Base-by-base conservation (phyloP, 2,888 invertebrate genomes). In the Panopea generosa region DNA sequence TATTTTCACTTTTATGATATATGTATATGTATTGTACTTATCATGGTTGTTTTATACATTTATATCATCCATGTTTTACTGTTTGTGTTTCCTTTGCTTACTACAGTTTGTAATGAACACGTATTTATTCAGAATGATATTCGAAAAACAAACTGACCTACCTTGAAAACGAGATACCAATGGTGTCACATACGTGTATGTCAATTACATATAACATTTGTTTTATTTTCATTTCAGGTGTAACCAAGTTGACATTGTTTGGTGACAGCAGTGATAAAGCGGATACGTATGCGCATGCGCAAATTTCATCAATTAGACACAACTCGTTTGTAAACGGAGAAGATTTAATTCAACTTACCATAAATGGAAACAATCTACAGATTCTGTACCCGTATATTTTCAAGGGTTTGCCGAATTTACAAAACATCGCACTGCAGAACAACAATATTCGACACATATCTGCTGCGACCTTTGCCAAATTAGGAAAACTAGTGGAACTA, bases 371-470 rank as follows among this genome's bases (percentile, higher is more conserved):
- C 59, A 78, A 83, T 50, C 67, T 85, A 7, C 68, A 79, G 7
- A 84, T 84, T 11, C 33, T 85, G 20, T 84, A 84, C 50, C 85
- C 85, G 4, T 84, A 72, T 49, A 80, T 80, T 2, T 85, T 85
- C 45, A 68, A 76, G 18, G 73, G 76, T 29, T 45, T 85, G 2
- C 62, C 73, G 16, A 75, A 52, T 20, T 70, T 85, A 4, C 56
- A 76, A 20, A 59, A 83, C 53, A 53, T 85, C 14, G 82, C 79
- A 4, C 66, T 85, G 2, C 85, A 82, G 45, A 84, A 84, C 20
- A 85, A 85, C 65, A 85, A 85, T 43, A 75, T 85, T 45, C 76
- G 77, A n/a, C 84, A 84, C 66, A 70, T 85, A 27, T 85, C 85
- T 18, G 85, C 85, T 7, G 85, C 85, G 7, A 65, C 84, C 1